Conservation (phyloP, 1,140 invertebrate species). For the Trissolcus basalis region DNA sequence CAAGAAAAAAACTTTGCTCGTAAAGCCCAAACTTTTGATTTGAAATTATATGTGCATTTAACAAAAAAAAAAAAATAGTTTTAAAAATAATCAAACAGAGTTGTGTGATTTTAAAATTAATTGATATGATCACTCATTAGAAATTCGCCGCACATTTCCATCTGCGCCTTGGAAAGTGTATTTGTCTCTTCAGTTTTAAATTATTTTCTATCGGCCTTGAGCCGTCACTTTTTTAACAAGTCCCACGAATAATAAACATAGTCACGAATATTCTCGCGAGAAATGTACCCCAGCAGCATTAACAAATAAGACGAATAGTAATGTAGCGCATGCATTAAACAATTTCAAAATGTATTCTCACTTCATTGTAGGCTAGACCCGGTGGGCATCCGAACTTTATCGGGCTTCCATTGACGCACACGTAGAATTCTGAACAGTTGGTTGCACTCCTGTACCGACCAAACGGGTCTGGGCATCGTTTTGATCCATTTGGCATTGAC, state of each 20-base stretch:
- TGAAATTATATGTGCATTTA: no score
- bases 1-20: no score
- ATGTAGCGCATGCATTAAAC: slow-evolving; percentile 44
- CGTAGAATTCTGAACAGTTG: slow-evolving; percentile 82
- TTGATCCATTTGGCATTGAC: slow-evolving; percentile 72
- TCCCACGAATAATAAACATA: slow-evolving; percentile 46
- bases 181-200: slow-evolving; percentile 25
- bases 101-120: slow-evolving; percentile 14
- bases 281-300: slow-evolving; percentile 36
- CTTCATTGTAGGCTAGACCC: slow-evolving; percentile 80
- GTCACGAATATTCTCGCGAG: slow-evolving; percentile 46
- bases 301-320: slow-evolving; percentile 36
- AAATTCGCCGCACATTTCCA: slow-evolving; percentile 18
- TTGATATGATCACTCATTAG: slow-evolving; percentile 26
- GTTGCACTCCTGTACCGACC: slow-evolving; percentile 79
- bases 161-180: slow-evolving; percentile 23
- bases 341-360: slow-evolving; percentile 68
- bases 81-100: no score
- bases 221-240: slow-evolving; percentile 33
- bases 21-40: no score
- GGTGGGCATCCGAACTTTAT: slow-evolving; percentile 80
- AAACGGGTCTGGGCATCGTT: slow-evolving; percentile 71
- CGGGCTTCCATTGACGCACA: slow-evolving; percentile 78
- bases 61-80: neutral
- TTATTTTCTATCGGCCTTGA: slow-evolving; percentile 48